phyloP scores from a whole-genome alignment of 2,888 invertebrate species.

The Leptinotarsa haldemani region DNA sequence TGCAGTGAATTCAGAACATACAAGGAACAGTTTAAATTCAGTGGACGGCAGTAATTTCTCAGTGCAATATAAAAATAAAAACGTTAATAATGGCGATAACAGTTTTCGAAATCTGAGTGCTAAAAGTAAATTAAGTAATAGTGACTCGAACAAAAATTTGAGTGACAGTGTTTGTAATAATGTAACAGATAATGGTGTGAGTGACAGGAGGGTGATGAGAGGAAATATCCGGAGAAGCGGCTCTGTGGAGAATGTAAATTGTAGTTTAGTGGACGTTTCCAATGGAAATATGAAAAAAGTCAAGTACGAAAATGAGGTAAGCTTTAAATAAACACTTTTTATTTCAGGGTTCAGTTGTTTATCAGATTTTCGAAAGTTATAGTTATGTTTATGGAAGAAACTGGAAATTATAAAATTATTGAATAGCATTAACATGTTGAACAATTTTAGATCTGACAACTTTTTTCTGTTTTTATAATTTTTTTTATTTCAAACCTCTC shows the following conservation, averaged over 20 bases:
- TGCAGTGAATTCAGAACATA: conserved; percentile 44
- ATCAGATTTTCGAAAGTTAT: no score
- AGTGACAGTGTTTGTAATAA: conserved; percentile 44
- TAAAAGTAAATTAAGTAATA: conserved; percentile 40
- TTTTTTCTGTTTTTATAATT: no score
- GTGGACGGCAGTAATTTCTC: conserved; percentile 53
- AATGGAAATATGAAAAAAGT: conserved; percentile 61
- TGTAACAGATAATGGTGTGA: conserved; percentile 43
- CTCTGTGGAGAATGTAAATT: conserved; percentile 62
- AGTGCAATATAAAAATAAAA: conserved; percentile 54
- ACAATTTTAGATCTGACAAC: no score
- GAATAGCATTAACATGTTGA: no score
- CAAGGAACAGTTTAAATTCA: conserved; percentile 57
- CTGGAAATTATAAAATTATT: neutral
- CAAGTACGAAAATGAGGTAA: conserved; percentile 64
- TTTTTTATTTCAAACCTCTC: no score
- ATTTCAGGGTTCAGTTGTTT: neutral
- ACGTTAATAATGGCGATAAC: conserved; percentile 40
- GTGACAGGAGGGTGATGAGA: conserved; percentile 39
- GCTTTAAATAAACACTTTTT: conserved; percentile 13
- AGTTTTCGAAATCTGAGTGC: conserved; percentile 24
- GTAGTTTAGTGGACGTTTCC: conserved; percentile 54
- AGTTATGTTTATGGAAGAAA: neutral
- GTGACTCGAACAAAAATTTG: conserved; percentile 37
- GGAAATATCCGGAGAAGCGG: conserved; percentile 57